Conservation (phyloP, 2,888 invertebrate species). For the Cephus pulcher region DNA sequence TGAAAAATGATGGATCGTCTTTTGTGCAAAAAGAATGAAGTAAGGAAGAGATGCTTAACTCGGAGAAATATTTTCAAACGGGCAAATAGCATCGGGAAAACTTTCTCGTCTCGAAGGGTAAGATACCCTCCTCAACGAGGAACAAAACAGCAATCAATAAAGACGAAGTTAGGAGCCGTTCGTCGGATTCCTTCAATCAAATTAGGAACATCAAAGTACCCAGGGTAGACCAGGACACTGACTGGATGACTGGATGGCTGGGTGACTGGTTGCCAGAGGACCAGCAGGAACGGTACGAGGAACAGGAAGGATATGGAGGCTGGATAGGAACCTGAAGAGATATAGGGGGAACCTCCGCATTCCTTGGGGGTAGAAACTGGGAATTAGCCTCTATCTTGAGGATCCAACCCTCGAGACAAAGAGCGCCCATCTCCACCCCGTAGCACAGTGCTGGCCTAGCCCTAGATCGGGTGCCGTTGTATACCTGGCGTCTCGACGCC, state of each 20-base stretch:
- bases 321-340: slow-evolving; percentile 8
- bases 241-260: slow-evolving; percentile 33
- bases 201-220: slow-evolving; percentile 66
- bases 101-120: neutral
- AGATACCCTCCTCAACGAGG: slow-evolving; percentile 15
- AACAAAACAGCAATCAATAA: slow-evolving; percentile 64
- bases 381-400: slow-evolving; percentile 65
- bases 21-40: neutral
- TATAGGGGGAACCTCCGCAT: slow-evolving; percentile 34
- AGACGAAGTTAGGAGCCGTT: slow-evolving; percentile 60
- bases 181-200: slow-evolving; percentile 66
- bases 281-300: neutral
- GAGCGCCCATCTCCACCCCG: slow-evolving; percentile 30
- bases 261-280: neutral
- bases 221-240: slow-evolving; percentile 45
- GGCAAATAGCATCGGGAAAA: neutral
- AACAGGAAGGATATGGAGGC: neutral
- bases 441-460: neutral
- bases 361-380: slow-evolving; percentile 58
- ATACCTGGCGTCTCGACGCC: neutral
- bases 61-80: neutral
- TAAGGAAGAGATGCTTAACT: neutral
- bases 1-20: neutral
- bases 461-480: neutral
- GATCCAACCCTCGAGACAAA: slow-evolving; percentile 62